These are phyloP conservation scores for Drosophila parabipectinata DNA, from an alignment of 1,140 invertebrate species.

Conservation along the genomic window DNA sequence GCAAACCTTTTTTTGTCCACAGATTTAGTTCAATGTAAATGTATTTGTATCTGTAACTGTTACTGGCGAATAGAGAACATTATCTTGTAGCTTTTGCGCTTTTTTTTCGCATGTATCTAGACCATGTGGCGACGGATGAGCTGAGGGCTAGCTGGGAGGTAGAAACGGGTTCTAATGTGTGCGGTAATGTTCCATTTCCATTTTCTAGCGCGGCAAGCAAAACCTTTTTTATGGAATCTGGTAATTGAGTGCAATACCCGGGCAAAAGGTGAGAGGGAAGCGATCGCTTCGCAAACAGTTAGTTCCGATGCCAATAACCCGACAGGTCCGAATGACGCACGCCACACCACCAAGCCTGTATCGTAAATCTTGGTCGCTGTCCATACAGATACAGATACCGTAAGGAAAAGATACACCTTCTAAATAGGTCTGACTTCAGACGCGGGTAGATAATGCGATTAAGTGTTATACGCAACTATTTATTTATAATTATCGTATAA, in stretches of 20 bases:
- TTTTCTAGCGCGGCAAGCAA: constrained; percentile 17
- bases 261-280: constrained; percentile 45
- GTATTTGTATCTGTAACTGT: constrained; percentile 11
- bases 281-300: constrained; percentile 64
- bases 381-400: constrained; percentile 24
- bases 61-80: constrained; percentile 22
- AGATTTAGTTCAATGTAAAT: constrained; percentile 27
- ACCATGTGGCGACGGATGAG: constrained; percentile 37
- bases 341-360: background rate
- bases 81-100: constrained; percentile 44
- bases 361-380: constrained; percentile 42
- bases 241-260: constrained; percentile 54
- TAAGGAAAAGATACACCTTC: constrained; percentile 34
- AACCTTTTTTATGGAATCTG: constrained; percentile 37
- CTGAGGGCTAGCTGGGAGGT: constrained; percentile 36
- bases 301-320: constrained; percentile 76
- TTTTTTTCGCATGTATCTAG: constrained; percentile 46
- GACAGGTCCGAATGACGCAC: constrained; percentile 50
- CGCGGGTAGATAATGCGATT: constrained; percentile 42
- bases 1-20: too few species aligned
- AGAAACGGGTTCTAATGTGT: constrained; percentile 59
- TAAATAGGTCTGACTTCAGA: constrained; percentile 32
- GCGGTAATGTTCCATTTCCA: constrained; percentile 63
- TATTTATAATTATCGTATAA: constrained; percentile 75
- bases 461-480: constrained; percentile 19